Conservation (phyloP, 2,113 vertebrate genomes). For the Lasiurus borealis region DNA sequence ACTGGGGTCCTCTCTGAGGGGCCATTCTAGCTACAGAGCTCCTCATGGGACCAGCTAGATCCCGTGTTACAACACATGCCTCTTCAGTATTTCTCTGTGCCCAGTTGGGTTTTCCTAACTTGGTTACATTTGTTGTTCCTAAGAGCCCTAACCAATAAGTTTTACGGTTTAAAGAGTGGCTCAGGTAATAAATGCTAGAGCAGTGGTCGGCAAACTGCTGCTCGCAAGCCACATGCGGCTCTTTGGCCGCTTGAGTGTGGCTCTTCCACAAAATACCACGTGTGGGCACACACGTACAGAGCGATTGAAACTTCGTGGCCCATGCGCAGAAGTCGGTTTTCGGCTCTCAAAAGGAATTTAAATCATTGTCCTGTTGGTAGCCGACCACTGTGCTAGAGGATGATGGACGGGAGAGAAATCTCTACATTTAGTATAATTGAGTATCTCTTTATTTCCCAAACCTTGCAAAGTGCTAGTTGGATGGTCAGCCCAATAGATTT, state of each 20-base stretch:
- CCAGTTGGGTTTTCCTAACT: too few relatives aligned
- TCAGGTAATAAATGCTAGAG: background rate
- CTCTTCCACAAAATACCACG: too few relatives aligned
- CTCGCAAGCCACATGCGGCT: too few relatives aligned
- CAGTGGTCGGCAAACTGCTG: too few relatives aligned
- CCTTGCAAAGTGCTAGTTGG: background rate
- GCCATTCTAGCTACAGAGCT: background rate
- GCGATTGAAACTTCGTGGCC: too few relatives aligned
- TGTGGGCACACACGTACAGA: too few relatives aligned
- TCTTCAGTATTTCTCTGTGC: background rate
- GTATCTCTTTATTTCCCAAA: constrained; percentile 37
- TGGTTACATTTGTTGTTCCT: background rate
- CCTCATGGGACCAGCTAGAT: fast-evolving
- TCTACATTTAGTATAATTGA: constrained; percentile 63
- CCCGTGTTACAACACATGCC: background rate
- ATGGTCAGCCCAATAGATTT: constrained; percentile 50
- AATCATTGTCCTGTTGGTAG: too few relatives aligned
- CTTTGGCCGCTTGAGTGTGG: too few relatives aligned
- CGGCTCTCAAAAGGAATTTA: too few relatives aligned
- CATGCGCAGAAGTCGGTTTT: too few relatives aligned
- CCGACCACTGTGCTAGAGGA: background rate
- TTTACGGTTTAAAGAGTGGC: constrained; percentile 47
- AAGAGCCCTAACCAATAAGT: background rate
- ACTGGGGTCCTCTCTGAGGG: background rate
- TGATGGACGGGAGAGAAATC: constrained; percentile 19